Evolutionary conservation across 2,888 invertebrate species (phyloP), one percentile per base, ranked within the genome.

Genomic region (Eilema griseolum): DNA sequence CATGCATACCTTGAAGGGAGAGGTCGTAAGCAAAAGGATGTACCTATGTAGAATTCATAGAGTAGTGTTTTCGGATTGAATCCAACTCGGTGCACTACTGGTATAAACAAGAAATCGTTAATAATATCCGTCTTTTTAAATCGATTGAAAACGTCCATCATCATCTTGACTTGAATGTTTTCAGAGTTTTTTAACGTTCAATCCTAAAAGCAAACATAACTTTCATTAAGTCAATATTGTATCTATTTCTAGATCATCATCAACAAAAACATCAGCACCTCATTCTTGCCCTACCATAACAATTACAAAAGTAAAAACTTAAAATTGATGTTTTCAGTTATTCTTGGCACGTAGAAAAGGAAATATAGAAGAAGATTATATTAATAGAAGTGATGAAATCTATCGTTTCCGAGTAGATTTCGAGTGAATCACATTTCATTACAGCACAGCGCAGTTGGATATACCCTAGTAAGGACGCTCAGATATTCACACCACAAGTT

Each of bases 401-500:
- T 72, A 74, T 75, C 67, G 66, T 73, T 83, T 70, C 79, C 61
- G 66, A 75, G 73, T 72, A 71, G 56, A 68, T 26, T 46, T 46
- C 14, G 46, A 69, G 71, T 81, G 83, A 80, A 77, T 83, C 83
- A 83, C 76, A 80, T 73, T 76, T 56, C 66, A 72, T 59, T 74
- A 33, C n/a, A 5, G 28, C 5, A 73, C 67, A 70, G 74, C 63
- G 71, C 63, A 61, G 70, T 67, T 73, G 70, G 67, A 67, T 70
- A 66, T 26, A 66, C 69, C 67, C 33, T 65, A 69, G 61, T 64
- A 37, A 28, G 63, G 71, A 28, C 66, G 81, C 82, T 80, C 83
- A 41, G 16, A 16, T 84, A 83, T 84, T 85, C 81, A 78, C 76
- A 79, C 80, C 79, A 88, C 88, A 90, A 89, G 88, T 84, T 89